Base-by-base conservation (phyloP, 30 jellyfish, hydroid and myxozoan species). In the Turritopsis dohrnii region DNA sequence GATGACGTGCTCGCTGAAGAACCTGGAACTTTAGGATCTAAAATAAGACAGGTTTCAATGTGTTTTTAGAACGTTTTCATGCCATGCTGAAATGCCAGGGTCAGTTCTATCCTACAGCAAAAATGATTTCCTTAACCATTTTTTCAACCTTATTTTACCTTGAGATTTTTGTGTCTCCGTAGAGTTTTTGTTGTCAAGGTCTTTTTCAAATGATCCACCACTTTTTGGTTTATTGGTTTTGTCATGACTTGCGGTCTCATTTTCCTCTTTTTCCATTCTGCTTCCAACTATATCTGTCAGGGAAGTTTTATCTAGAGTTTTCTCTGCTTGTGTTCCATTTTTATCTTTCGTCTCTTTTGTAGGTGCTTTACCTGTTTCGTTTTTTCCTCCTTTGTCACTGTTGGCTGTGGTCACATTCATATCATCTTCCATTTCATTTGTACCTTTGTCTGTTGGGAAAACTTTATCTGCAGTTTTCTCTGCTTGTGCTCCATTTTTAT, bases 1-100 rank as follows among this genome's bases (percentile, higher is more conserved):
- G 94, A 81, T 28, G 94, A 84, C 69, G 80, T 83, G 71, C 89
- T 88, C 19, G 74, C 52, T 18, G 96, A 88, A 17, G 88, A 83
- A 75, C 76, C 80, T 41, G 86, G 82, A 7, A 69, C 80, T 53
- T 71, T 83, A 19, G 85, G 81, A 9, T 69, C 77, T 69, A 69
- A 69, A 69, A n/a, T 7, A 69, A 69, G 19, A 69, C 19, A 69
- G 22, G 77, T 7, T 23, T 7, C 31, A 69, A n/a, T 27, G 77
- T 41, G 60, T 13, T 41, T 3, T 3, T 5, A 41, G 13, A 41
- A 41, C 5, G 60, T 41, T 41, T 41, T 41, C n/a, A 41, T 13
- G 60, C 60, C 13, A 41, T 41, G 13, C 60, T 41, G 60, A 41
- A 41, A 41, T 41, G 60, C 60, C 60, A 41, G 60, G 60, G 60